These are phyloP conservation scores for Nansenia antarctica DNA, from an alignment of 2,113 vertebrate species.

Conservation along the genomic window DNA sequence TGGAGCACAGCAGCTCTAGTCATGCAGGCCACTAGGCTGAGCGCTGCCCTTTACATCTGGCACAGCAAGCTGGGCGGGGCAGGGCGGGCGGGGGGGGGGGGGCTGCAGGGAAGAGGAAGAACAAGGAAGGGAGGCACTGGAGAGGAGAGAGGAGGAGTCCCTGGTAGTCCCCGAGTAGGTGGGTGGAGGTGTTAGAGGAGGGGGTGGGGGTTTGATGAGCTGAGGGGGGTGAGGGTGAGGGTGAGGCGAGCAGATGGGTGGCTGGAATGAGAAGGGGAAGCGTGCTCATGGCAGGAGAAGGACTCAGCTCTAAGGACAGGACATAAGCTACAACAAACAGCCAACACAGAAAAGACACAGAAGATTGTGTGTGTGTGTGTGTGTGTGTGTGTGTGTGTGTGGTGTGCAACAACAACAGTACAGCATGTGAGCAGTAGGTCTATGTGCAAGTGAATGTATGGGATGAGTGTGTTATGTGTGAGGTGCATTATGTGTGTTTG, in stretches of 20 bases:
- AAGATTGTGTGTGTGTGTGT: background rate
- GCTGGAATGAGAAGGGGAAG: constrained; percentile 45
- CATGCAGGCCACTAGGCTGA: constrained; percentile 60
- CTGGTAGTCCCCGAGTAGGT: background rate
- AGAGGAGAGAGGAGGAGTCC: background rate
- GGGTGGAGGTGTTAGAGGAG: background rate
- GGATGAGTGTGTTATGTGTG: background rate
- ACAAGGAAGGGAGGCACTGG: background rate
- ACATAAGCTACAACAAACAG: constrained; percentile 38
- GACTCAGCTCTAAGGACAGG: constrained; percentile 27
- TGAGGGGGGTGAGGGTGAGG: background rate
- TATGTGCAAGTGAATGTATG: background rate
- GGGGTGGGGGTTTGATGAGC: background rate
- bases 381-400: background rate
- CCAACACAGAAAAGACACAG: constrained; percentile 41
- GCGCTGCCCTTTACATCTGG: constrained; percentile 46
- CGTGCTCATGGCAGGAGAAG: constrained; percentile 45
- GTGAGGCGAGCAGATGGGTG: constrained; percentile 38
- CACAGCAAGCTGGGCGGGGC: constrained; percentile 45
- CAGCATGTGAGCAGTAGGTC: background rate
- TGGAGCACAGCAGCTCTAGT: constrained; percentile 48
- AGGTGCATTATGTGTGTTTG: background rate
- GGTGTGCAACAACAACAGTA: no score
- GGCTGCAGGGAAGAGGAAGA: background rate
- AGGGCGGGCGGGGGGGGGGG: background rate